Evolutionary conservation across 2,888 invertebrate genomes (phyloP), one percentile per base, ranked within the genome.

Genomic region (Sphecodes monilicornis): DNA sequence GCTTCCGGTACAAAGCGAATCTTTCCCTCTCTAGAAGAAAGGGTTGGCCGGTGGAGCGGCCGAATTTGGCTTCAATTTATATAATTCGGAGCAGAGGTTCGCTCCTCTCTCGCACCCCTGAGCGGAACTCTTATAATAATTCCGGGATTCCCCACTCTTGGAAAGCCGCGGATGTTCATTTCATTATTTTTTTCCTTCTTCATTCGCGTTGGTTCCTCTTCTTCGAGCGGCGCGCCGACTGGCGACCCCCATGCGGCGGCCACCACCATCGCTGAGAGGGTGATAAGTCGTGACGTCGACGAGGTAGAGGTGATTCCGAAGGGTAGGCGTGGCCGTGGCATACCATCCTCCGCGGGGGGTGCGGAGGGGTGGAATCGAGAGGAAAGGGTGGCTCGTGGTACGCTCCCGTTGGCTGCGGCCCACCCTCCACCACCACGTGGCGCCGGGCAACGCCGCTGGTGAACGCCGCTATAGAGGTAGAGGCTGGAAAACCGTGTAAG

Each of bases 221-320:
- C 74, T 68, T 54, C 74, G 68, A 74, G 71, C 78, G 18, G 18
- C 64, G 64, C 32, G 32, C 32, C 18, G 64, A 32, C 32, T n/a
- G 32, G 22, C 36, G 39, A 32, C 36, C 32, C 36, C 36, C 32
- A 76, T 32, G 50, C 22, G 66, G 66, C 36, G 69, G 60, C 29
- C 80, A 60, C 76, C 78, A 80, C 69, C 78, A 60, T 66, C 64
- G 68, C 66, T 66, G 69, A 66, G 66, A 66, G 94, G 94, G 94
- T 93, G 94, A 94, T 94, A 94, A 94, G 94, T 94, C 94, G 94
- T 92, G 94, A 94, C 93, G 93, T 92, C 92, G 93, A 92, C 92
- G 92, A 92, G 92, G 92, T 90, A 89, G 90, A 90, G 93, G 92
- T 93, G 93, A 93, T 93, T 92, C 89, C 89, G 89, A 89, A 91